Base-by-base conservation (phyloP, 2,888 invertebrate genomes). In the Blomia tropicalis region DNA sequence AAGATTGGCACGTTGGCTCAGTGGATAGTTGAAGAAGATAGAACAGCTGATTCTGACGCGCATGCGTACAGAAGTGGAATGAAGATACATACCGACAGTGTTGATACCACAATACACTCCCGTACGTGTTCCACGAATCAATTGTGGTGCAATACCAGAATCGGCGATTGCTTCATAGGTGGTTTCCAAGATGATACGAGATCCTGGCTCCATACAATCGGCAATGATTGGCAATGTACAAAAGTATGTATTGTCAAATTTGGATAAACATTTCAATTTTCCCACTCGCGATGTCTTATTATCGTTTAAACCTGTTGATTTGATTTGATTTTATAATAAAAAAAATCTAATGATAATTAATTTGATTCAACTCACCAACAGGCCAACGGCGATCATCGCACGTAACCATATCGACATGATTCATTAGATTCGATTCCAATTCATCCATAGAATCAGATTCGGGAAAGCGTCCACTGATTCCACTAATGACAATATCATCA, bases 301-400 rank as follows among this genome's bases (percentile, higher is more conserved):
- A 1, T 36, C 51, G 23, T 43, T 56, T n/a, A 56, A 44, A 43
- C 64, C 66, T 66, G 30, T 14, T 29, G 29, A 7, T 58, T 14
- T 58, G n/a, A 41, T 17, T n/a, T 41, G 14, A n/a, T 17, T 56
- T 30, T 30, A 36, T 32, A 30, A 23, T 51, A n/a, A 17, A 7
- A 14, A 58, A 29, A n/a, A 17, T 58, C 11, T 56, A 14, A 17
- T 51, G 11, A 17, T 14, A 11, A 19, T 27, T n/a, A 56, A n/a
- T n/a, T 11, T 7, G 4, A 27, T 69, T 83, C 81, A 87, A 76
- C 93, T 70, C 72, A 81, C 81, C 85, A 67, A 83, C 78, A 2
- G 85, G 81, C 92, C 92, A 93, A 72, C 93, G 79, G 67, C 89
- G 78, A 68, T 83, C 85, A 62, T 91, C 91, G 68, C 85, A 90